phyloP scores from a whole-genome alignment of 2,888 invertebrate species.

The Brenthis ino region DNA sequence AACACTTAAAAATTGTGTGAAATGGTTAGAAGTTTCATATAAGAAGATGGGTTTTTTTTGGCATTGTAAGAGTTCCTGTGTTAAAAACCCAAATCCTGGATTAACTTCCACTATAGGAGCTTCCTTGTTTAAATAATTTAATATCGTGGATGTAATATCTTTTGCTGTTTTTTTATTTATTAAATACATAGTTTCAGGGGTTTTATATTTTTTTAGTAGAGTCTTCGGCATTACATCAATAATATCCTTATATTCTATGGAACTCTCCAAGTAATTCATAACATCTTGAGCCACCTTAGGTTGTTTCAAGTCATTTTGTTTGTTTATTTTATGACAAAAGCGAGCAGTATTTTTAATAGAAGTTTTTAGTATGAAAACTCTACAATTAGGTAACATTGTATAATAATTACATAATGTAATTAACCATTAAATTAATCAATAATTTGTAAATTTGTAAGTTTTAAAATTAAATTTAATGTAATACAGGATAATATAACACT shows the following conservation, averaged over 20 bases:
- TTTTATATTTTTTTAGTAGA: constrained; percentile 66
- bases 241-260: constrained; percentile 56
- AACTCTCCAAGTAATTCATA: constrained; percentile 59
- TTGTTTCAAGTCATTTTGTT: constrained; percentile 52
- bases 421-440: neutral
- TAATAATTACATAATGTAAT: neutral
- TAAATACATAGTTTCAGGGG: constrained; percentile 69
- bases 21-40: constrained; percentile 81
- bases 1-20: constrained; percentile 72
- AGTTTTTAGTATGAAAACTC: constrained; percentile 10
- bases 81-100: constrained; percentile 86
- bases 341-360: constrained; percentile 43
- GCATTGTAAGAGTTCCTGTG: constrained; percentile 79
- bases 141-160: constrained; percentile 61
- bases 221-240: constrained; percentile 61
- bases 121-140: constrained; percentile 52
- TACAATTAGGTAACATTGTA: constrained; percentile 2
- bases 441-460: neutral
- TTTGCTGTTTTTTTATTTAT: constrained; percentile 68
- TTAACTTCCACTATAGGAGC: constrained; percentile 84
- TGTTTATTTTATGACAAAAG: constrained; percentile 56
- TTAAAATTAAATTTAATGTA: no score
- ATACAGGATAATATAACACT: no score
- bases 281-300: constrained; percentile 61
- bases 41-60: constrained; percentile 79